These are phyloP conservation scores for Clarias gariepinus DNA, from an alignment of 2,113 vertebrate genomes.

Conservation along the genomic window DNA sequence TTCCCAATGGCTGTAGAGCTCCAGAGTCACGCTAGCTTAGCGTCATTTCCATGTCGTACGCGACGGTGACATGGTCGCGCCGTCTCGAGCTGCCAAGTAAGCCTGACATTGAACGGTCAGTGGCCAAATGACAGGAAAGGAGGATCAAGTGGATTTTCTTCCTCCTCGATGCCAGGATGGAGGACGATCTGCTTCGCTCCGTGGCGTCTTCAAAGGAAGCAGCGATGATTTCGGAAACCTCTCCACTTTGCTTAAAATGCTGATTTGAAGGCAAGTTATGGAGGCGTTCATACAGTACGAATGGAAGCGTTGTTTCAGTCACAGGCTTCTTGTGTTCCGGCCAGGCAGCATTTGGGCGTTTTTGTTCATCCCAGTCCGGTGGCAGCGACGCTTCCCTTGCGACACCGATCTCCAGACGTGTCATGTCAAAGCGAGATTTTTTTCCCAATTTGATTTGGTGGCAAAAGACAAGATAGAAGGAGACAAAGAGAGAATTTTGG, in stretches of 20 bases:
- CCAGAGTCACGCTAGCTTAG: slow-evolving; percentile 60
- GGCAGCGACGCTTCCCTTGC: slow-evolving; percentile 28
- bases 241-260: slow-evolving; percentile 20
- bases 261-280: slow-evolving; percentile 27
- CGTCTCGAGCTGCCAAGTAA: slow-evolving; percentile 25
- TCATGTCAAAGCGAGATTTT: slow-evolving; percentile 28
- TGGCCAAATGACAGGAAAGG: slow-evolving; percentile 34
- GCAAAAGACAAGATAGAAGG: background rate
- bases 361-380: slow-evolving; percentile 12
- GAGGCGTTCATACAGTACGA: background rate
- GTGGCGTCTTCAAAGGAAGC: slow-evolving; percentile 37
- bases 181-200: slow-evolving; percentile 37
- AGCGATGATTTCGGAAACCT: slow-evolving; percentile 34
- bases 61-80: slow-evolving; percentile 38
- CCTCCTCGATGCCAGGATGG: slow-evolving; percentile 33
- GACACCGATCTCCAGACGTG: slow-evolving; percentile 22
- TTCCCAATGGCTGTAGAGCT: slow-evolving; percentile 49
- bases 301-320: slow-evolving; percentile 28
- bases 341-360: slow-evolving; percentile 1
- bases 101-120: slow-evolving; percentile 38
- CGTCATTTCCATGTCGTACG: slow-evolving; percentile 55
- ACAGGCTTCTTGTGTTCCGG: slow-evolving; percentile 38
- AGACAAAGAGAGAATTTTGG: background rate
- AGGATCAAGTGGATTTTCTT: slow-evolving; percentile 26
- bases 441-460: background rate